Conservation (phyloP, 2,888 invertebrate genomes). For the Autographa gamma region DNA sequence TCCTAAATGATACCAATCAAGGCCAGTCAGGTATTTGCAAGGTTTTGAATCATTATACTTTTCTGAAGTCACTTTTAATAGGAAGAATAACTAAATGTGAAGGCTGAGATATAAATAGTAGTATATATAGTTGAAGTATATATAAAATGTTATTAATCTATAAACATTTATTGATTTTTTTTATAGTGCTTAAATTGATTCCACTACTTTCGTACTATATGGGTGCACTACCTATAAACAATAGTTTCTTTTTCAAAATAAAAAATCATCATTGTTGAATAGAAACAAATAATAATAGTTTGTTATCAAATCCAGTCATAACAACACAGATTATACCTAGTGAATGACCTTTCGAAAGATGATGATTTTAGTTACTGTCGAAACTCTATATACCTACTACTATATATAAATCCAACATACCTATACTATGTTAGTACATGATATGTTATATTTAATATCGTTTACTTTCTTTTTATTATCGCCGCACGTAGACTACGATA, state of each 20-base stretch:
- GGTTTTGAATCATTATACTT: constrained; percentile 20
- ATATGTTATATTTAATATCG: background rate
- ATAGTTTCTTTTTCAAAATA: too few relatives aligned
- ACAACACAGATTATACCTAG: too few relatives aligned
- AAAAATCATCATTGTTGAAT: too few relatives aligned
- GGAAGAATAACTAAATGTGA: constrained; percentile 22
- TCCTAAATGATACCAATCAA: constrained; percentile 36
- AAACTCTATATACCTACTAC: background rate
- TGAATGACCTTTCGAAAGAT: too few relatives aligned
- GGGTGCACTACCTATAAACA: too few relatives aligned
- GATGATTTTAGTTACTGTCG: background rate
- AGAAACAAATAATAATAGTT: too few relatives aligned
- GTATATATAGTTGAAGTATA: background rate
- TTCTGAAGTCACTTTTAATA: constrained; percentile 12
- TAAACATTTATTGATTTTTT: background rate
- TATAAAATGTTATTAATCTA: background rate
- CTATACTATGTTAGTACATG: background rate
- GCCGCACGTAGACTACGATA: too few relatives aligned
- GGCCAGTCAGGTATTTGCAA: constrained; percentile 37
- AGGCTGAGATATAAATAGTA: constrained; percentile 13
- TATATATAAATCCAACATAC: too few relatives aligned
- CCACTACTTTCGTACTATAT: background rate
- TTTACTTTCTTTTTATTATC: background rate
- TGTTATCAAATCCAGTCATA: background rate
- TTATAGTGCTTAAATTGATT: background rate